phyloP scores from a whole-genome alignment of 2,113 vertebrate species.

The Gopherus evgoodei region DNA sequence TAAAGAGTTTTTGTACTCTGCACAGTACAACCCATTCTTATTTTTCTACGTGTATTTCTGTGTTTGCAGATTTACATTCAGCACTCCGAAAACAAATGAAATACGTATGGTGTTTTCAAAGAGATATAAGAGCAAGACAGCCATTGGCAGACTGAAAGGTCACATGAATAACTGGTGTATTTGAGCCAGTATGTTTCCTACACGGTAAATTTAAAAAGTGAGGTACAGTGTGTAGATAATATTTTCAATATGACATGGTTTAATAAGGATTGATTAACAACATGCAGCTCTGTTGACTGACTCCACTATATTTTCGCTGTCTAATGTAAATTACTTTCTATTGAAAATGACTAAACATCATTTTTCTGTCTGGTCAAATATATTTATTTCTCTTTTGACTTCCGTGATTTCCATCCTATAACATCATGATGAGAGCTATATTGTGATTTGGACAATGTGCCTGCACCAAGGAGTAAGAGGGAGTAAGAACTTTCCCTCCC shows the following conservation, averaged over 20 bases:
- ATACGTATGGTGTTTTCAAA: conserved; percentile 3
- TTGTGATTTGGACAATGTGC: not conserved
- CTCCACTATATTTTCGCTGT: not conserved
- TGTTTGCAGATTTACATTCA: not conserved
- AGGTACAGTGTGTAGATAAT: not conserved
- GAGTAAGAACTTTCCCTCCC: not conserved
- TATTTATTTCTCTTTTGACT: not conserved
- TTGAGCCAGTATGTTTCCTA: not conserved
- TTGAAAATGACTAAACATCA: not conserved
- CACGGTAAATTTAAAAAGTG: not conserved
- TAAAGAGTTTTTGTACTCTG: not conserved
- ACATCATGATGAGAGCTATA: not conserved
- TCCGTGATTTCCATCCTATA: not conserved
- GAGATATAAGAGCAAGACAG: not conserved
- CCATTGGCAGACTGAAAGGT: not conserved
- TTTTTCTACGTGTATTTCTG: not conserved
- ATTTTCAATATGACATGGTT: not conserved
- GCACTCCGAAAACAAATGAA: not conserved
- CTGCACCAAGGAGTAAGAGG: not conserved
- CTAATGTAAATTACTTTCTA: conserved; percentile 7
- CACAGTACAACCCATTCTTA: not conserved
- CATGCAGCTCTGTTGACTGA: not conserved
- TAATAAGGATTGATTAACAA: not conserved
- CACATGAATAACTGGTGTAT: not conserved
- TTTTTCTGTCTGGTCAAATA: not conserved